These are phyloP conservation scores for Silurus glanis DNA, from an alignment of 2,113 vertebrate species.

Conservation along the genomic window DNA sequence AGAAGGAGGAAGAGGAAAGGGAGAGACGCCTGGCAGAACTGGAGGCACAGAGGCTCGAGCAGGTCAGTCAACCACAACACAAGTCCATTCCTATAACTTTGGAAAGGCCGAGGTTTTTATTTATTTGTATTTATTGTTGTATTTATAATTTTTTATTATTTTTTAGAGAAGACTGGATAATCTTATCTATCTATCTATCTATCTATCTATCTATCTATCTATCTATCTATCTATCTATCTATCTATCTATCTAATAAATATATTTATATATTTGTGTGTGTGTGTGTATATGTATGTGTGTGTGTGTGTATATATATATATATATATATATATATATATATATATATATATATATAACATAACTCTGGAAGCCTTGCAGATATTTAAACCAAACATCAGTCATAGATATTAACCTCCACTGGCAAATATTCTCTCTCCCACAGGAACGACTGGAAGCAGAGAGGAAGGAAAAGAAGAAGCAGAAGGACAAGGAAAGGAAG, in stretches of 20 bases:
- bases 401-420: background rate
- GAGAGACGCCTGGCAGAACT: conserved; percentile 83
- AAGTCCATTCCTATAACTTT: background rate
- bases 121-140: background rate
- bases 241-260: too few relatives aligned
- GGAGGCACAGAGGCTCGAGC: conserved; percentile 87
- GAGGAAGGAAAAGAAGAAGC: conserved; percentile 93
- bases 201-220: too few relatives aligned
- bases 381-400: background rate
- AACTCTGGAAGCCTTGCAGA: background rate
- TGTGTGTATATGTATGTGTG: too few relatives aligned
- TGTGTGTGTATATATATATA: too few relatives aligned
- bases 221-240: too few relatives aligned
- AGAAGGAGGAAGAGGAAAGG: conserved; percentile 87
- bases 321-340: too few relatives aligned
- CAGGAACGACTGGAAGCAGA: conserved; percentile 95
- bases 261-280: too few relatives aligned
- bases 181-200: background rate
- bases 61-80: conserved; percentile 71
- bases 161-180: background rate
- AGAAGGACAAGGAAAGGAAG: conserved; percentile 96
- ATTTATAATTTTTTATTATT: background rate
- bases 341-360: too few relatives aligned
- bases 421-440: background rate
- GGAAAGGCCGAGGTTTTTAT: background rate